Evolutionary conservation across 2,797 vertebrate genomes (phyloP), one percentile per base, ranked within the genome.

Genomic region (Pteronotus mesoamericanus): DNA sequence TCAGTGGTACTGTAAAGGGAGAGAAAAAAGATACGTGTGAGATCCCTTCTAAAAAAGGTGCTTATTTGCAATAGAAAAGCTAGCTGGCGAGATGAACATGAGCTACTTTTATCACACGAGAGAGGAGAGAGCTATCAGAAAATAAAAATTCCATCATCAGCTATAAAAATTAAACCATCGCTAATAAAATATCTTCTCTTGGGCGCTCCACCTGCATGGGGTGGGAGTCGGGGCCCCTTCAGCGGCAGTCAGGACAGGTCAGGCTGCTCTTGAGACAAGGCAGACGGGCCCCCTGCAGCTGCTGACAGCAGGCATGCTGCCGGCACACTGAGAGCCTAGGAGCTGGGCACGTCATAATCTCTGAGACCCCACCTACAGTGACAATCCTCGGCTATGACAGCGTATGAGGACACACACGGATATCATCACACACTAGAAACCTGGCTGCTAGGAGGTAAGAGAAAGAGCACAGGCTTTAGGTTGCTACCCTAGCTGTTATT

Each of bases 51-150:
- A 4, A 32, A 34, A 4, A 32, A 34, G 80, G 21, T 16, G 32
- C n/a, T 10, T 3, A 46, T 37, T 48, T 61, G 21, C 42, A 85
- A 59, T 4, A 32, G 24, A 64, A 80, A 85, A 84, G 74, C 55
- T 51, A 92, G 92, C 68, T 75, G 66, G 75, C 9, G 42, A 61
- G 72, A 55, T 3, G 21, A 34, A 69, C 37, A 34, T 21, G 80
- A 78, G 39, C 3, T 87, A 0, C 0, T 59, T 93, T 94, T 74
- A 84, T 75, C 21, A 55, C 94, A 68, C 32, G 89, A 34, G 3
- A 77, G 48, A 96, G 34, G 57, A 92, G 96, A 92, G 3, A 37
- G 59, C 11, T 68, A 57, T 51, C 61, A 5, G 79, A 93, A 93
- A 61, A 59, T 48, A 88, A 61, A 88, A 61, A 29, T 37, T 5